Evolutionary conservation across 2,113 vertebrate species (phyloP), one percentile per base, ranked within the genome.

Genomic region (Pagrus major): DNA sequence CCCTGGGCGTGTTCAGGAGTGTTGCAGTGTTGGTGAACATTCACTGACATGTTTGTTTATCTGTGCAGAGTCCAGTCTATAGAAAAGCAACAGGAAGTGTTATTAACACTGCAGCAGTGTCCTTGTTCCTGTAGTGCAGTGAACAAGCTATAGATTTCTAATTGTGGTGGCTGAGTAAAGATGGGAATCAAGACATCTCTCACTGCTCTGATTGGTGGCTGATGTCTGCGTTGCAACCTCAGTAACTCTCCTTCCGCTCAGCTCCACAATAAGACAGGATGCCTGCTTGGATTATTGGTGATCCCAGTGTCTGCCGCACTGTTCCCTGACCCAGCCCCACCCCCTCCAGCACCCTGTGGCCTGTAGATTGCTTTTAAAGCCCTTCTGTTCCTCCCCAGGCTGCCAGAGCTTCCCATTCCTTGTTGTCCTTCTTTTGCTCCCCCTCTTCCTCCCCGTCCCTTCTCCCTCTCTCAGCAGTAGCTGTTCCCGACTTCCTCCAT

Each of bases 281-380:
- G 87, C 80, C 56, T 68, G 54, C 11, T 80, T 84, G 84, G 86
- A 89, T 88, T 87, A 70, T 84, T 88, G 80, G 82, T 89, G 61
- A 44, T 87, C 82, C 84, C 64, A 39, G 65, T 70, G 51, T 89
- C 81, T 89, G 86, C 86, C 70, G 71, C 81, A 60, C 84, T 70
- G 74, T 64, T 88, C 63, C 59, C 73, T 88, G 78, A 78, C 80
- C 78, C 84, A 64, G 64, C 85, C 87, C 85, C 84, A 71, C 76
- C 85, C 80, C 76, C 79, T 67, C 66, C 78, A 65, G 68, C 66
- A 44, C 80, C 56, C 79, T 52, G 60, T 78, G 79, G 86, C 83
- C 83, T 91, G 81, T 74, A 84, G 70, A 84, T 88, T 85, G 85
- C 85, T 70, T 85, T 76, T 87, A 80, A 84, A 86, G 80, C 79